Evolutionary conservation across 2,888 invertebrate species (phyloP).

Genomic region (Fragum fragum): DNA sequence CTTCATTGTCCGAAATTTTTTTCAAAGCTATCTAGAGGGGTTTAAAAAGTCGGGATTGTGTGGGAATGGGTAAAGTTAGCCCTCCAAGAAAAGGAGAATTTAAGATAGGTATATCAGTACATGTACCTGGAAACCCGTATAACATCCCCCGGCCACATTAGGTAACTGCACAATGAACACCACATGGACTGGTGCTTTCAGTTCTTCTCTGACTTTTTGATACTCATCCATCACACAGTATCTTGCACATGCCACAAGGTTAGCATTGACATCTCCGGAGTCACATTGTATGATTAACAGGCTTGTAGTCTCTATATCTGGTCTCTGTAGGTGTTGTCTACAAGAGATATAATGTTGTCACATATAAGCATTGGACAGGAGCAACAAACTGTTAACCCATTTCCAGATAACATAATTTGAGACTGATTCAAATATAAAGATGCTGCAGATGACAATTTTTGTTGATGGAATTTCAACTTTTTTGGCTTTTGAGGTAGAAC

Average conservation of each 20-base stretch:
- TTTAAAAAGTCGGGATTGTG: too few species aligned
- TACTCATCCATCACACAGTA: slow-evolving; percentile 80
- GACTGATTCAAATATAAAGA: too few species aligned
- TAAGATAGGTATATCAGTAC: background rate
- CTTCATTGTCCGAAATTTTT: too few species aligned
- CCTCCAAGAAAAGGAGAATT: too few species aligned
- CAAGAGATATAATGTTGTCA: background rate
- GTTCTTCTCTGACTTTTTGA: slow-evolving; percentile 55
- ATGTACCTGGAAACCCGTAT: slow-evolving; percentile 82
- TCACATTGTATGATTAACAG: slow-evolving; percentile 84
- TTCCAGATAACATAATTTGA: too few species aligned
- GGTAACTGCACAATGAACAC: slow-evolving; percentile 82
- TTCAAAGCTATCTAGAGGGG: too few species aligned
- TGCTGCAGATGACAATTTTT: too few species aligned
- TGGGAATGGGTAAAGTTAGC: too few species aligned
- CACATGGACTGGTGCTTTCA: slow-evolving; percentile 69
- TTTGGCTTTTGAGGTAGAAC: too few species aligned
- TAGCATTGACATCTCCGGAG: slow-evolving; percentile 79
- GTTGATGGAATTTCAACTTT: too few species aligned
- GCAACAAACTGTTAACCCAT: too few species aligned
- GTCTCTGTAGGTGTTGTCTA: slow-evolving; percentile 13
- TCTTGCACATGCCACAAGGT: slow-evolving; percentile 82
- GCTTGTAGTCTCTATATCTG: slow-evolving; percentile 35
- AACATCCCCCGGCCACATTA: slow-evolving; percentile 77
- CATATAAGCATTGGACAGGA: too few species aligned